Conservation (phyloP, 2,888 invertebrate genomes). For the Chironomus tentans region DNA sequence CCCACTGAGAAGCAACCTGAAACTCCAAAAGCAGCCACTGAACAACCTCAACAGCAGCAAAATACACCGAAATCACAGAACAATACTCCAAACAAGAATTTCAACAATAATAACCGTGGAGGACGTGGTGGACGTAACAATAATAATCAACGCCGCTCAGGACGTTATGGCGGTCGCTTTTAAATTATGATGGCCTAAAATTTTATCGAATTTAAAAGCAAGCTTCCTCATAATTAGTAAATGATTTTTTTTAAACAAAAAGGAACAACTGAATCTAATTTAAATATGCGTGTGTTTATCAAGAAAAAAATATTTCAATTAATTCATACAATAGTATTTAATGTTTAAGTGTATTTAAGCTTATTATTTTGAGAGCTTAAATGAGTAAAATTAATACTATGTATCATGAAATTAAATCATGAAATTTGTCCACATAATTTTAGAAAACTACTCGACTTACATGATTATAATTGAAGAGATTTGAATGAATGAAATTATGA, state of each 20-base stretch:
- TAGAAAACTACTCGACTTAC: no score
- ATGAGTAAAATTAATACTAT: no score
- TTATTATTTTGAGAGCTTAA: no score
- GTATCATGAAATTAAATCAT: no score
- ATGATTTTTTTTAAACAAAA: neutral
- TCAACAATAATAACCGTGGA: neutral
- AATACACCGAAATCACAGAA: conserved; percentile 3
- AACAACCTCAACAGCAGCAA: neutral
- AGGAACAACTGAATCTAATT: neutral
- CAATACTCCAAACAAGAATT: neutral
- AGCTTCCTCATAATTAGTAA: neutral
- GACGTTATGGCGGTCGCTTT: conserved; percentile 19
- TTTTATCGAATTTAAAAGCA: neutral
- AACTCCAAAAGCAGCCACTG: neutral
- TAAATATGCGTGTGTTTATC: no score
- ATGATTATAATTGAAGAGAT: no score
- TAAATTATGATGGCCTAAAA: neutral
- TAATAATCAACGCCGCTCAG: neutral
- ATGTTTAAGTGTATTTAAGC: no score
- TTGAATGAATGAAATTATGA: no score
- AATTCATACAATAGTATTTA: no score
- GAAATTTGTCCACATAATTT: no score
- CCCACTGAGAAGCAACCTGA: neutral
- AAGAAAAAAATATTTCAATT: no score
- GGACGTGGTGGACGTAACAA: neutral